phyloP scores from a whole-genome alignment of 2,113 vertebrate species.

The Caloenas nicobarica region DNA sequence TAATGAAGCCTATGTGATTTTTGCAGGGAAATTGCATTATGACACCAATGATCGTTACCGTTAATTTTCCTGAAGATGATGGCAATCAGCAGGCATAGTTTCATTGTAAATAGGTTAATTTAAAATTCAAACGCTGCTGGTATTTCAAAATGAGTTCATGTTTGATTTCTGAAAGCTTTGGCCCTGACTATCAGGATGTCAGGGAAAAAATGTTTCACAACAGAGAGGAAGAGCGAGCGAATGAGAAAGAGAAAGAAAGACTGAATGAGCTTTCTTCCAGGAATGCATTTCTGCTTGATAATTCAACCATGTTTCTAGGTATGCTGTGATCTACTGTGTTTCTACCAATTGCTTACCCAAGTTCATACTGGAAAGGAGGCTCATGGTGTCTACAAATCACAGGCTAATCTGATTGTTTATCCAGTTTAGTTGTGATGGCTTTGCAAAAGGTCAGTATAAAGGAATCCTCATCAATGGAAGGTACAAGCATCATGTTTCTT shows the following conservation, averaged over 20 bases:
- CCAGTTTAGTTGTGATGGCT: not conserved
- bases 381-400: not conserved
- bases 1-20: conserved; percentile 85
- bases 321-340: not conserved
- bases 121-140: conserved; percentile 83
- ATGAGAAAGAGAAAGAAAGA: not conserved
- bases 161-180: conserved; percentile 79
- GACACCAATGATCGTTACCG: conserved; percentile 84
- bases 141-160: conserved; percentile 82
- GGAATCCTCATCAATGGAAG: not conserved
- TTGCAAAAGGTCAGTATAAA: not conserved
- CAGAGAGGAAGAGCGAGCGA: not conserved
- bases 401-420: not conserved
- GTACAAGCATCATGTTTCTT: not conserved
- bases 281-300: not conserved
- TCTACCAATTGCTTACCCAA: not conserved
- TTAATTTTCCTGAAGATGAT: conserved; percentile 86
- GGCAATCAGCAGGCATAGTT: conserved; percentile 84
- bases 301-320: not conserved
- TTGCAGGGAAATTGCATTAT: conserved; percentile 83
- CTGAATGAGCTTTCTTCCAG: not conserved
- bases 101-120: conserved; percentile 87
- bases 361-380: not conserved
- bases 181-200: conserved; percentile 68
- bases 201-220: conserved; percentile 49